Conservation (phyloP, 2,797 vertebrate genomes). For the Apogon hyalosoma region DNA sequence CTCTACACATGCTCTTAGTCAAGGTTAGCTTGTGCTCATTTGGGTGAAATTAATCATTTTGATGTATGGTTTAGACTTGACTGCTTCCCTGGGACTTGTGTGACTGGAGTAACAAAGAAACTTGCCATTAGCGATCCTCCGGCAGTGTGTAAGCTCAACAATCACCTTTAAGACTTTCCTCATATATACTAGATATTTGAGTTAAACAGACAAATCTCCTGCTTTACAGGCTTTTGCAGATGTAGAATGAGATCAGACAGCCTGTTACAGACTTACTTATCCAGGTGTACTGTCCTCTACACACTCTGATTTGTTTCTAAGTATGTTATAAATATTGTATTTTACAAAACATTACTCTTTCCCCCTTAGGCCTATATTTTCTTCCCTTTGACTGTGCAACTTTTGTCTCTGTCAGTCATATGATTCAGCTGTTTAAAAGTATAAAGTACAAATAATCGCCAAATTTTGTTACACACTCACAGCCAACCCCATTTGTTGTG, state of each 20-base stretch:
- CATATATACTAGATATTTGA: constrained; percentile 78
- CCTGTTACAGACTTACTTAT: too few relatives aligned
- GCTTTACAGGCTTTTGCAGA: constrained; percentile 33
- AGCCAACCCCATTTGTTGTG: too few relatives aligned
- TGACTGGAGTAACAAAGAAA: constrained; percentile 99
- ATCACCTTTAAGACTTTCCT: constrained; percentile 87
- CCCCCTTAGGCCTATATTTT: too few relatives aligned
- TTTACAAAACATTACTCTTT: too few relatives aligned
- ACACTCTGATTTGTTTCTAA: too few relatives aligned
- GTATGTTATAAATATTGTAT: too few relatives aligned
- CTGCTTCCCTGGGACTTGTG: constrained; percentile 92
- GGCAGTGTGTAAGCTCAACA: constrained; percentile 92
- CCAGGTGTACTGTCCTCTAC: too few relatives aligned
- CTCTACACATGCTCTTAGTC: constrained; percentile 87
- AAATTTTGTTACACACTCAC: too few relatives aligned
- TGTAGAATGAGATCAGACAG: constrained; percentile 16
- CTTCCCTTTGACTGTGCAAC: too few relatives aligned
- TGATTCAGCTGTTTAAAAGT: too few relatives aligned
- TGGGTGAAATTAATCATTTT: constrained; percentile 99
- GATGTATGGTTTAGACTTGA: constrained; percentile 98
- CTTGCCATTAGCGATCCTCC: constrained; percentile 95
- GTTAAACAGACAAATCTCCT: constrained; percentile 73
- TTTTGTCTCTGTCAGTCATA: too few relatives aligned
- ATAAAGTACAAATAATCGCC: too few relatives aligned
- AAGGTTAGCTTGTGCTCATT: constrained; percentile 98